A percentile compares a stretch with the other conserved stretches of the same genome.
These are phyloP conservation scores for Hetaerina titia DNA, from an alignment of 2,888 invertebrate species.

Conservation along the genomic window DNA sequence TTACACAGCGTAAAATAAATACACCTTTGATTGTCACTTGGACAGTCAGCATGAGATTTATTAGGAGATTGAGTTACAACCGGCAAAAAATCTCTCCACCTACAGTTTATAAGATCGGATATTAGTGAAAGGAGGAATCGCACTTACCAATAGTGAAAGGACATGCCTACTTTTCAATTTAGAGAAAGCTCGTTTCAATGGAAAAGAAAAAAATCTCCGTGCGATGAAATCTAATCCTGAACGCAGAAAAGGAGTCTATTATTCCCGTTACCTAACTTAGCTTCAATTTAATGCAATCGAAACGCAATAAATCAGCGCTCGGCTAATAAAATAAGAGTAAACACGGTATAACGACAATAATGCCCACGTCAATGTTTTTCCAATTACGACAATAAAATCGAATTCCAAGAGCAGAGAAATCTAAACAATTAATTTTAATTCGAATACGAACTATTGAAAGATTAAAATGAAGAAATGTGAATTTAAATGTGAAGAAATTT, in stretches of 20 bases:
- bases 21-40: background rate
- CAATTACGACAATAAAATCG: background rate
- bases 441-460: too few relatives aligned
- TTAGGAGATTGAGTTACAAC: too few relatives aligned
- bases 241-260: background rate
- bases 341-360: background rate
- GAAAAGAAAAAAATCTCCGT: background rate
- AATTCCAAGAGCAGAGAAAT: background rate
- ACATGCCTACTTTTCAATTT: background rate
- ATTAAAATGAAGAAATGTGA: too few relatives aligned
- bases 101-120: background rate
- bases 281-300: background rate
- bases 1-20: conserved; percentile 1
- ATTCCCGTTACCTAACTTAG: background rate
- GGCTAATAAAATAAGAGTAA: background rate
- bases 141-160: background rate
- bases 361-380: background rate
- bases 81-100: background rate
- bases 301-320: background rate
- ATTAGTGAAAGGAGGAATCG: conserved; percentile 6
- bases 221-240: background rate
- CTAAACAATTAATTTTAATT: too few relatives aligned
- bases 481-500: too few relatives aligned
- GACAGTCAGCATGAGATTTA: too few relatives aligned
- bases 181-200: background rate